A percentile compares a stretch with the other conserved stretches of the same genome.
These are phyloP conservation scores for Globodera rostochiensis DNA, from an alignment of 1,140 invertebrate species.

Conservation along the genomic window DNA sequence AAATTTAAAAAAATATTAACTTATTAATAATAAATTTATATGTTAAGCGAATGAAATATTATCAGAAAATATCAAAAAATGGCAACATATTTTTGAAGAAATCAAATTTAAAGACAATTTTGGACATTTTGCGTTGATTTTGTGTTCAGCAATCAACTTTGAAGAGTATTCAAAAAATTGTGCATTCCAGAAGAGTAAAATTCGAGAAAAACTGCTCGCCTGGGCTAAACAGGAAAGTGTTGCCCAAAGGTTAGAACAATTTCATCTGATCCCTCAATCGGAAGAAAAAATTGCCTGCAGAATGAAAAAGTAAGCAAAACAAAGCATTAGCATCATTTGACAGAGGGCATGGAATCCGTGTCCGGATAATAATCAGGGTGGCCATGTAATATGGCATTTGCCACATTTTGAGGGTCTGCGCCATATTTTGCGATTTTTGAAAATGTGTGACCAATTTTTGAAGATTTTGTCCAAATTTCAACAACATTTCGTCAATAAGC, in stretches of 20 bases:
- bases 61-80: background rate
- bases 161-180: background rate
- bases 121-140: slow-evolving; percentile 17
- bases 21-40: background rate
- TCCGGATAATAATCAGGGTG: no score
- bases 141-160: background rate
- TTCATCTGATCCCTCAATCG: background rate
- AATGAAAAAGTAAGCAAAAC: background rate
- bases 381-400: no score
- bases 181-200: background rate
- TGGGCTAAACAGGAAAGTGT: background rate
- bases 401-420: no score
- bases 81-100: slow-evolving; percentile 1
- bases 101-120: slow-evolving; percentile 3
- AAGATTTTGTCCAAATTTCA: no score
- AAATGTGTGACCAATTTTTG: no score
- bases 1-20: background rate
- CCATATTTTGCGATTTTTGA: no score
- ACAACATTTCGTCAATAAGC: no score
- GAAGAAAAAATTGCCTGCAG: background rate
- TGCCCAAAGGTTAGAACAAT: background rate
- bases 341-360: no score
- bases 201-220: background rate
- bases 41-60: background rate
- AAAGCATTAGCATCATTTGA: background rate